Evolutionary conservation across 2,888 invertebrate genomes (phyloP).

Genomic region (Lepas anatifera): DNA sequence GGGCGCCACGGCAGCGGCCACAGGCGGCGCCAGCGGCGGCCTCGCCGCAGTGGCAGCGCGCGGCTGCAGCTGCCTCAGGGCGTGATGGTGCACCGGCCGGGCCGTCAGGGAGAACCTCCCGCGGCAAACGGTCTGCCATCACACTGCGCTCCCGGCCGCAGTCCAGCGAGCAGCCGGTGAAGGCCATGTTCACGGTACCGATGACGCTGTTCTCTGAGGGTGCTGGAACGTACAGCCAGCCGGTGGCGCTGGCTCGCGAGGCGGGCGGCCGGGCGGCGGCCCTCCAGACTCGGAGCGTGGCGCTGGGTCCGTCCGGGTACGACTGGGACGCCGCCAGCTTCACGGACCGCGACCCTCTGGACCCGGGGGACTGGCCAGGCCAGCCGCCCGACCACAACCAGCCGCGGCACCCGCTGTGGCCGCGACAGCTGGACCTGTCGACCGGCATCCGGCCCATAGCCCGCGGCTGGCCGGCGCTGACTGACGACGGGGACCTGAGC

Average conservation of each 20-base stretch:
- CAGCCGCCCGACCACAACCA: neutral
- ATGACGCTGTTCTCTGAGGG: neutral
- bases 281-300: neutral
- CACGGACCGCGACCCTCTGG: neutral
- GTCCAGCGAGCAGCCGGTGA: neutral
- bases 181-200: neutral
- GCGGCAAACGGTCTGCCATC: no score
- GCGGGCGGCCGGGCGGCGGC: neutral
- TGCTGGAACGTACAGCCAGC: neutral
- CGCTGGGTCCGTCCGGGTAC: neutral
- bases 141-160: constrained; percentile 2
- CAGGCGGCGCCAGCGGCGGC: neutral
- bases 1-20: neutral
- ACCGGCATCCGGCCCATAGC: neutral
- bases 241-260: neutral
- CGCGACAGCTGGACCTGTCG: neutral
- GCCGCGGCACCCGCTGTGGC: neutral
- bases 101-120: no score
- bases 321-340: neutral
- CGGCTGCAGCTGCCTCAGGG: neutral
- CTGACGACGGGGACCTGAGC: neutral
- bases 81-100: neutral
- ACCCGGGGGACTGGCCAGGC: neutral
- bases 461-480: neutral
- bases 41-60: neutral